Evolutionary conservation across 23 tunicate genomes (phyloP), one percentile per base, ranked within the genome.

Genomic region (Phallusia fumigata): DNA sequence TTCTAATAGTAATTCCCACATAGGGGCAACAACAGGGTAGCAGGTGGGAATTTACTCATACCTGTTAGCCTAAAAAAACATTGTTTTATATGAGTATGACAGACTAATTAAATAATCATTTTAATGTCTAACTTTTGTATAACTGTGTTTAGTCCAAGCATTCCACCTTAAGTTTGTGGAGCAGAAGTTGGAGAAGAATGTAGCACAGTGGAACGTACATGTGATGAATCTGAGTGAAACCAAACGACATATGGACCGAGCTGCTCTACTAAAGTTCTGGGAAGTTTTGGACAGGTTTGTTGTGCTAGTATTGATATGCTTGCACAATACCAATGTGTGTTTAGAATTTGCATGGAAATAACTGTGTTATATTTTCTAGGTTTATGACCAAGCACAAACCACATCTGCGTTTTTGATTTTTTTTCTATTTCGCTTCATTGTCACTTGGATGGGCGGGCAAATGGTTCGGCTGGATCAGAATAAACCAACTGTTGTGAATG

Each of bases 161-260:
- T 93, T 93, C 84, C 98, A 93, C 58, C 79, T 93, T 11, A 93
- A 93, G 80, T 93, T 88, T 58, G 82, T 88, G 36, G 98, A 93
- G 65, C 98, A 93, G 74, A 88, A 86, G 76, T 0, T 93, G 82
- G 98, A 93, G 47, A 33, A 86, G 31, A 93, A 93, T 53, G 87
- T 93, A 3, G 75, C 87, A 44, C 85, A 85, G 78, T 93, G 98
- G 98, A 93, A 93, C 73, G 98, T 93, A 50, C 98, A 93, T 51
- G 90, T 93, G n/a, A 85, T 93, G 84, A 84, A 81, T 15, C 40
- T 93, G 35, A 93, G 93, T 65, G 93, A 88, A 53, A 85, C 87
- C 11, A 93, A 93, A 53, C 65, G 98, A 52, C 98, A 93, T 76
- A 93, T 93, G 98, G 98, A 93, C 84, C 80, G 93, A 30, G 98